phyloP scores from a whole-genome alignment of 2,797 vertebrate species.

The Pempheris klunzingeri region DNA sequence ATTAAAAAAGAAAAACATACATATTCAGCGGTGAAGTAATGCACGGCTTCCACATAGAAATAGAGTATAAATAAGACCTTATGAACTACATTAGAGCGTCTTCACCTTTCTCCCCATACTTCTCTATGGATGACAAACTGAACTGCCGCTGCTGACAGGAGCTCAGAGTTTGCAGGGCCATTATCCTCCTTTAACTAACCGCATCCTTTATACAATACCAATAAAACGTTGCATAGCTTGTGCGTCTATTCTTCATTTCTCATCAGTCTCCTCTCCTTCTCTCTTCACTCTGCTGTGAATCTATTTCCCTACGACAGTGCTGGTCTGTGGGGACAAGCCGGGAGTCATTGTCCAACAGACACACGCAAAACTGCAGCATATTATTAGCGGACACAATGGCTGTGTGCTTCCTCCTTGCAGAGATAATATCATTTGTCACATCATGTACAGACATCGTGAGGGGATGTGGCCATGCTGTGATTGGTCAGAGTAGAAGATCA shows the following conservation, averaged over 20 bases:
- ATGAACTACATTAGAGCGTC: background rate
- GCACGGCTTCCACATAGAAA: background rate
- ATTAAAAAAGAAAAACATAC: too few species aligned
- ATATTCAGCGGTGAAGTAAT: too few species aligned
- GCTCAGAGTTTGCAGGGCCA: background rate
- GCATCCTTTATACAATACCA: slow-evolving; percentile 23
- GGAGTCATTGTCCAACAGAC: slow-evolving; percentile 3
- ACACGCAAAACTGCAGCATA: background rate
- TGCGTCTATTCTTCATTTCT: slow-evolving; percentile 31
- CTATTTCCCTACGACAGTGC: background rate
- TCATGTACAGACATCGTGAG: background rate
- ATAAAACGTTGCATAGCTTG: background rate
- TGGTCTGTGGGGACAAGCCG: slow-evolving; percentile 1
- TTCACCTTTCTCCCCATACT: background rate
- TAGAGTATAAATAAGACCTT: slow-evolving; percentile 3
- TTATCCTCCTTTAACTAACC: slow-evolving; percentile 31
- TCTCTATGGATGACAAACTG: background rate
- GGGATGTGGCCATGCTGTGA: background rate
- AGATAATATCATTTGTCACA: slow-evolving; percentile 17
- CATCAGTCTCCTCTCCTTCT: slow-evolving; percentile 12
- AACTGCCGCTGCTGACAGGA: slow-evolving; percentile 13
- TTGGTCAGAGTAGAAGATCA: background rate
- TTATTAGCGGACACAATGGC: slow-evolving; percentile 31
- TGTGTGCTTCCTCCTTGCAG: slow-evolving; percentile 11
- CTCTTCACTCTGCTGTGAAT: slow-evolving; percentile 27